Evolutionary conservation across 1,140 invertebrate genomes (phyloP).

Genomic region (Maconellicoccus hirsutus): DNA sequence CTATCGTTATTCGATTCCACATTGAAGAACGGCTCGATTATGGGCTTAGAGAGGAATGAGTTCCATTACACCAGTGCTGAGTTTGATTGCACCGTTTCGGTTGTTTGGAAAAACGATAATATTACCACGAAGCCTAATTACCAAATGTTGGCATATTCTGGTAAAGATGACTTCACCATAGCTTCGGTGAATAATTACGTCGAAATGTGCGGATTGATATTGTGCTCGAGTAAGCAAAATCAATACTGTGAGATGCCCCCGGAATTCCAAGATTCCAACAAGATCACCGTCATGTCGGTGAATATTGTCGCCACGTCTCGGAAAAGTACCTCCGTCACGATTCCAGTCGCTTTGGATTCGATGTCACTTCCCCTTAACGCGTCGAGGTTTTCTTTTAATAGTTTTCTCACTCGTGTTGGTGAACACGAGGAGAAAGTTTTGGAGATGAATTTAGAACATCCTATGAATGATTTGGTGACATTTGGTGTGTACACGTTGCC

Average conservation of each 20-base stretch:
- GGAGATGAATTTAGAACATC: not conserved
- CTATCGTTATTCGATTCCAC: not conserved
- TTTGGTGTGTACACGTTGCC: not conserved
- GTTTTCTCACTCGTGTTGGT: not conserved
- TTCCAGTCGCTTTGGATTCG: constrained; percentile 14
- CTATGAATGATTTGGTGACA: not conserved
- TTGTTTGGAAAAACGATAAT: constrained; percentile 16
- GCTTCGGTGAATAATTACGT: constrained; percentile 13
- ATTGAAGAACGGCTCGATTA: not conserved
- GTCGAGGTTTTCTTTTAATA: not conserved
- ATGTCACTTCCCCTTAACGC: not conserved
- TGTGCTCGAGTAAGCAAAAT: not conserved
- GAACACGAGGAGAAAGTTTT: not conserved
- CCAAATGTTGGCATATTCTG: constrained; percentile 18
- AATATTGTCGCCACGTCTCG: constrained; percentile 2
- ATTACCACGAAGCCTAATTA: not conserved
- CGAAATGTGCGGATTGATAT: constrained; percentile 7
- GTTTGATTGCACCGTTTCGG: not conserved
- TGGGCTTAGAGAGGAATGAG: not conserved
- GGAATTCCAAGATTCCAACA: not conserved
- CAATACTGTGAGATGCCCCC: not conserved
- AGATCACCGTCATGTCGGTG: not conserved
- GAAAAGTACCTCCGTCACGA: not conserved
- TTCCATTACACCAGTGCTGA: not conserved
- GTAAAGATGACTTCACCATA: not conserved